Conservation (phyloP, 2,113 vertebrate genomes). For the Cyprinodon tularosa region DNA sequence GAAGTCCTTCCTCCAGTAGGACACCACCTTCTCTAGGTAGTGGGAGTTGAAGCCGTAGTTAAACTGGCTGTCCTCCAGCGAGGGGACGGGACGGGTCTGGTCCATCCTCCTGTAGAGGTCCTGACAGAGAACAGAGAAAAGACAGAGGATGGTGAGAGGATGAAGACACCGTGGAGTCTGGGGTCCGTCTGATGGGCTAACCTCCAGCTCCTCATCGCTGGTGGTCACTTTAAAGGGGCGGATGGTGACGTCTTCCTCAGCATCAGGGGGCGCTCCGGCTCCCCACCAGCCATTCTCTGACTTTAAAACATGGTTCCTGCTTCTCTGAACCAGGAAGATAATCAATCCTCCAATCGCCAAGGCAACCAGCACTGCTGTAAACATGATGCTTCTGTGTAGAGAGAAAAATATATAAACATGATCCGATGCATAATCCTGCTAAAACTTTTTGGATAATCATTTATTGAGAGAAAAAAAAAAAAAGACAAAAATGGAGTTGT, state of each 20-base stretch:
- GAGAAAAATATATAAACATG: not conserved
- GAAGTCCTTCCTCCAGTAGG: slow-evolving; percentile 88
- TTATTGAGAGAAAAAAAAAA: too few species aligned
- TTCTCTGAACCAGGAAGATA: slow-evolving; percentile 75
- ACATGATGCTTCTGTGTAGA: slow-evolving; percentile 60
- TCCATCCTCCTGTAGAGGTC: slow-evolving; percentile 85
- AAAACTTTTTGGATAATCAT: not conserved
- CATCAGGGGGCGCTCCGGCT: slow-evolving; percentile 53
- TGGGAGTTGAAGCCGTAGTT: slow-evolving; percentile 88
- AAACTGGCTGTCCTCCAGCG: slow-evolving; percentile 84
- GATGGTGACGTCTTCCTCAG: slow-evolving; percentile 76
- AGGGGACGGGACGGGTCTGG: slow-evolving; percentile 74
- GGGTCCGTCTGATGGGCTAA: slow-evolving; percentile 38
- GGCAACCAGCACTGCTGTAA: slow-evolving; percentile 69
- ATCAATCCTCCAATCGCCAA: slow-evolving; percentile 79
- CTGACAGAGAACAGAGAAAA: slow-evolving; percentile 62
- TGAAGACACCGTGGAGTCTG: not conserved
- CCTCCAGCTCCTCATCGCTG: slow-evolving; percentile 81
- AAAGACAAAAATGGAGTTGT: not conserved
- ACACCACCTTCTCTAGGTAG: slow-evolving; percentile 83
- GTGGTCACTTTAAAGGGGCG: slow-evolving; percentile 79
- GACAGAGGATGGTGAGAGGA: not conserved
- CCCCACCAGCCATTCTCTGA: slow-evolving; percentile 89
- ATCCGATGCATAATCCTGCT: not conserved
- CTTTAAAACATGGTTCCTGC: slow-evolving; percentile 77